Evolutionary conservation across 2,888 invertebrate species (phyloP).

Genomic region (Hypomecis punctinalis): DNA sequence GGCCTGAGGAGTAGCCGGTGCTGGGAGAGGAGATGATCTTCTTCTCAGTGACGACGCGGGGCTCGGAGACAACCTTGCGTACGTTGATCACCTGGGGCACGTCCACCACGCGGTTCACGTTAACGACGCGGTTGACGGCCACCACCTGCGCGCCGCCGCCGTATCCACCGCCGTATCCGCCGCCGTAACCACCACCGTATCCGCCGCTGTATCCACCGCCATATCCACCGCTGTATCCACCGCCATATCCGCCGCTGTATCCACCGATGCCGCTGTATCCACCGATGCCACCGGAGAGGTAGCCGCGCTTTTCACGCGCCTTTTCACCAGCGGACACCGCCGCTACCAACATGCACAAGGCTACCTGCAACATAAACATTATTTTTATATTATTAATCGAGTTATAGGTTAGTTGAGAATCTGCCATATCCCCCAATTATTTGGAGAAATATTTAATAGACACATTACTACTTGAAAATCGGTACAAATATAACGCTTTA

Average conservation of each 20-base stretch:
- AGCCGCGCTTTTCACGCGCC: constrained; percentile 12
- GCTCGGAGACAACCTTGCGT: constrained; percentile 47
- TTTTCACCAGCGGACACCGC: constrained; percentile 41
- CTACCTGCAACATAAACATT: constrained; percentile 35
- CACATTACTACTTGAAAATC: too few species aligned
- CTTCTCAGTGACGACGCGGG: constrained; percentile 45
- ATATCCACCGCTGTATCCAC: constrained; percentile 36
- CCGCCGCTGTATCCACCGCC: constrained; percentile 37
- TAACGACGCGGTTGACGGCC: constrained; percentile 41
- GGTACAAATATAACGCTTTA: too few species aligned
- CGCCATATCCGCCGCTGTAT: constrained; percentile 36
- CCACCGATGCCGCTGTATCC: constrained; percentile 27
- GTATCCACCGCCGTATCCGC: constrained; percentile 33
- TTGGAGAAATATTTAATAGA: too few species aligned
- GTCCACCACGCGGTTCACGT: constrained; percentile 43
- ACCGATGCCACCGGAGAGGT: constrained; percentile 15
- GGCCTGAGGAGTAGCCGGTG: constrained; percentile 1
- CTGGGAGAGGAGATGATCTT: constrained; percentile 41
- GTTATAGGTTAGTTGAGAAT: too few species aligned
- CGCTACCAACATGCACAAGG: constrained; percentile 42
- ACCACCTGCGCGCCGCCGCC: constrained; percentile 34
- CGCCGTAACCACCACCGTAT: constrained; percentile 30
- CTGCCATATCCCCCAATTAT: too few species aligned
- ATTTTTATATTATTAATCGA: too few species aligned
- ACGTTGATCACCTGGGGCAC: constrained; percentile 45